Base-by-base conservation (phyloP, 2,888 invertebrate genomes). In the Tortrix viridana region DNA sequence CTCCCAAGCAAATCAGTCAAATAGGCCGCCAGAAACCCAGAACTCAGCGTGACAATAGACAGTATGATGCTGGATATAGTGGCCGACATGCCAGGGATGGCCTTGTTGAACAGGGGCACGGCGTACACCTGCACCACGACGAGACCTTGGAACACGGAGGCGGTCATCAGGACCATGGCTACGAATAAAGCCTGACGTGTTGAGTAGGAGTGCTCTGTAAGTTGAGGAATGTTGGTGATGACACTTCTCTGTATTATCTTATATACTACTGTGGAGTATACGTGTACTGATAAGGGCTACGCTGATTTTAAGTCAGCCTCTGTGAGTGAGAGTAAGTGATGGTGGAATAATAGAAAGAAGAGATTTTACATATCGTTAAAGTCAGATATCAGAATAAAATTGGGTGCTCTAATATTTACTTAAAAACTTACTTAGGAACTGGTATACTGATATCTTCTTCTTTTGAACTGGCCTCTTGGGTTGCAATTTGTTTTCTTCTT, bases 101-200 rank as follows among this genome's bases (percentile, higher is more conserved):
- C 74, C 41, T 68, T 56, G 0, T 43, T 5, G 70, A 79, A 79
- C 3, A 80, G 60, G 0, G 74, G 74, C 60, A 74, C 72, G 0
- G 75, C 73, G 58, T 74, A 78, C 16, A 77, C 73, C 53, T 76
- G 74, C 4, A 79, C 67, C 12, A 72, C 72, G n/a, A 72, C 62
- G 46, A 75, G 62, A 0, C 79, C 79, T 67, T 77, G 77, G 68
- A 75, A 74, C n/a, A 76, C 70, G 12, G 69, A 49, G 3, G 63
- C 50, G 0, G 63, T 65, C 41, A 62, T 50, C 14, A 69, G n/a
- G 0, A 53, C 48, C 4, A 69, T 9, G 1, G 52, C 14, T 5
- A 69, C 46, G 44, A 44, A 46, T 9, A 69, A 46, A 3, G 65
- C 69, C 3, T 61, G 63, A 3, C 65, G 65, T 16, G 64, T 65